Evolutionary conservation across 2,888 invertebrate genomes (phyloP), one percentile per base, ranked within the genome.

Genomic region (Aspidiotus destructor): DNA sequence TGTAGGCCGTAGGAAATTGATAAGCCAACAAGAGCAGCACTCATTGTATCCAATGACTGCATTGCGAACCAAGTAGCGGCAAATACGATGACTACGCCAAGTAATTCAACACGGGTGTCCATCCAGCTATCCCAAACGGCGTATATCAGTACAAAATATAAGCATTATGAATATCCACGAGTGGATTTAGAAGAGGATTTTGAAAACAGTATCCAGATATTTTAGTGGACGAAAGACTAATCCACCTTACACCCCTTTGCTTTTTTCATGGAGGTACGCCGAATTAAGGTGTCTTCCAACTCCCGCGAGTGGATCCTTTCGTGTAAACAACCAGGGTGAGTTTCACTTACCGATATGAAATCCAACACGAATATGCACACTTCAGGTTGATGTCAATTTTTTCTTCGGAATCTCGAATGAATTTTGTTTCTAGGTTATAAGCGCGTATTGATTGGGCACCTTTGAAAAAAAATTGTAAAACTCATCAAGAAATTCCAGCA

Each of bases 51-150:
- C 70, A 86, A 83, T 68, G 84, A 85, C 67, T 94, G 78, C 1
- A 98, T 95, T 57, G 94, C 92, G 78, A 98, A 96, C 70, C 98
- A 77, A 0, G 96, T 89, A 5, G 98, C 86, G 77, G 94, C 96
- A 76, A 99, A 86, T 73, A 97, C 95, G 73, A 98, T 92, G 71
- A 91, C 81, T 80, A 96, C 98, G 72, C 98, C 98, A 70, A 98
- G 88, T 86, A 94, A 92, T 80, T 99, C 98, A 70, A 99, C 80
- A 42, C 98, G 84, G 48, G 99, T 84, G 0, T 96, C 94, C 73
- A 99, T 80, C 98, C 98, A 98, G 75, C 94, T 86, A 70, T 5
- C 28, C 28, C 28, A 28, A 5, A 28, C 5, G 28, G 28, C 5
- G 1, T 5, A 28, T 28, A 3, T 28, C 28, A 28, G 28, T 28